Evolutionary conservation across 2,113 vertebrate species (phyloP).

Genomic region (Poicephalus meyeri): DNA sequence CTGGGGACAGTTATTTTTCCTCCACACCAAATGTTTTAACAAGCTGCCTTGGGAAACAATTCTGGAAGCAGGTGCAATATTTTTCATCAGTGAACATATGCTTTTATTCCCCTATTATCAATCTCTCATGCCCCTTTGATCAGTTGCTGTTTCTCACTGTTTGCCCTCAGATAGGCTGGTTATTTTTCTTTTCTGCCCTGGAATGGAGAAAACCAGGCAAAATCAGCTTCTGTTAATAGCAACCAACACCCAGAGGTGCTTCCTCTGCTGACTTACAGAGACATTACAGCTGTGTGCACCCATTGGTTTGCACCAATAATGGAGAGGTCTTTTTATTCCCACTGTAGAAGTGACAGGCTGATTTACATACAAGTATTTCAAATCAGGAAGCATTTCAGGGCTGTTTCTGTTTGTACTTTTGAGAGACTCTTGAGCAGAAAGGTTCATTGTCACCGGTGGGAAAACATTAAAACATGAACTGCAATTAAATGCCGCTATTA

Average conservation of each 20-base stretch:
- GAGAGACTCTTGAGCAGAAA: not conserved
- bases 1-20: not conserved
- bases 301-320: rapidly evolving
- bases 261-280: rapidly evolving
- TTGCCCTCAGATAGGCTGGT: not conserved
- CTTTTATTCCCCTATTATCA: conserved; percentile 14
- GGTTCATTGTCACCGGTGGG: not conserved
- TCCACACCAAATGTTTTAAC: not conserved
- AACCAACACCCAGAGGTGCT: rapidly evolving
- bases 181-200: not conserved
- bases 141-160: not conserved
- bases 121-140: not conserved
- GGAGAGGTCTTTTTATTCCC: not conserved
- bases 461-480: not conserved
- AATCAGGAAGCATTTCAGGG: not conserved
- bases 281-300: rapidly evolving
- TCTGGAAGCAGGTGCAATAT: conserved; percentile 16
- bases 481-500: not conserved
- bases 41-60: not conserved
- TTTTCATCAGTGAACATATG: not conserved
- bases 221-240: not conserved
- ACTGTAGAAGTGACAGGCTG: not conserved
- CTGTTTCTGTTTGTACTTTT: not conserved
- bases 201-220: not conserved
- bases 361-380: not conserved